Evolutionary conservation across 2,797 vertebrate genomes (phyloP).

Genomic region (Artibeus lituratus): DNA sequence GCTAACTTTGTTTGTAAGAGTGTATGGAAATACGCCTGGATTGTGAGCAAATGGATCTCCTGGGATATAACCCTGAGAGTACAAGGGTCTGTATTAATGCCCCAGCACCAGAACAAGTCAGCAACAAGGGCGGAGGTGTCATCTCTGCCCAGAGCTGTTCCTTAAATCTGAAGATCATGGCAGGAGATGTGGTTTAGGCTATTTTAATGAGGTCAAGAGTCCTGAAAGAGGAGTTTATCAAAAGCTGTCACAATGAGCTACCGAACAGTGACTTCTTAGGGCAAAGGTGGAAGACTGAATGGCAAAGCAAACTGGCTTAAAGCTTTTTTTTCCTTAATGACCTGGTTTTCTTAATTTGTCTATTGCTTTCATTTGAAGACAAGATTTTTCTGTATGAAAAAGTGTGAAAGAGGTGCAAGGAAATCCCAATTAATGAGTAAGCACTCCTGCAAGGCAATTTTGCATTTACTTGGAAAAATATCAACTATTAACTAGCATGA

Average conservation of each 20-base stretch:
- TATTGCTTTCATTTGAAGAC: not conserved
- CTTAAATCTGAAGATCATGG: not conserved
- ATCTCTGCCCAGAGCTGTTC: not conserved
- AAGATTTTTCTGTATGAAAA: not conserved
- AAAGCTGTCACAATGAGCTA: not conserved
- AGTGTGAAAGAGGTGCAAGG: not conserved
- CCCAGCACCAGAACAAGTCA: not conserved
- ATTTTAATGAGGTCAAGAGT: not conserved
- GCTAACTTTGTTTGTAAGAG: slow-evolving; percentile 15
- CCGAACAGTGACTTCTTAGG: not conserved
- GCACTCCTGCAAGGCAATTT: not conserved
- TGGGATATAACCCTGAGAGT: slow-evolving; percentile 12
- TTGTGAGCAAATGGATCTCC: slow-evolving; percentile 34
- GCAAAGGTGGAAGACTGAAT: no score
- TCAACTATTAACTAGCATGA: not conserved
- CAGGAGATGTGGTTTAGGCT: not conserved
- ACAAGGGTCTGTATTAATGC: not conserved
- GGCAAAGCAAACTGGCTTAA: not conserved
- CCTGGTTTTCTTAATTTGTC: not conserved
- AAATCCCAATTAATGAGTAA: not conserved
- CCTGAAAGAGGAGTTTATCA: not conserved
- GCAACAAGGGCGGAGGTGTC: not conserved
- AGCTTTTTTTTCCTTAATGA: not conserved
- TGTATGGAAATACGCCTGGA: not conserved
- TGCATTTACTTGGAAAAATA: not conserved